Percentiles rank a stretch among this genome's conserved stretches.
Conservation (phyloP, 2,113 vertebrate species). For the Lasiurus borealis region DNA sequence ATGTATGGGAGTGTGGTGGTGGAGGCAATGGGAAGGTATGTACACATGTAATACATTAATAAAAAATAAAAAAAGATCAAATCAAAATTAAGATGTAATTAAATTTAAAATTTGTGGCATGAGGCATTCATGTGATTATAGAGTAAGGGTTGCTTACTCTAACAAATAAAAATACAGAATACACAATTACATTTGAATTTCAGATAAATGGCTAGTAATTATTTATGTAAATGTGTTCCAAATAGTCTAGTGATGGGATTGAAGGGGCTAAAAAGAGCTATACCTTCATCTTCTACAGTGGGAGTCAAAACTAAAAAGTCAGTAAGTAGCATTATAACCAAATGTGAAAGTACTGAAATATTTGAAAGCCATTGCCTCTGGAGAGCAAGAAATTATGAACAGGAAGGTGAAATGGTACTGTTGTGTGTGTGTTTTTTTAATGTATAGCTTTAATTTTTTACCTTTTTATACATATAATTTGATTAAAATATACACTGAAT, state of each 20-base stretch:
- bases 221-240: background rate
- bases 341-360: background rate
- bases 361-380: background rate
- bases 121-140: background rate
- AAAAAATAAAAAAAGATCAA: background rate
- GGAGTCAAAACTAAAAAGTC: conserved; percentile 28
- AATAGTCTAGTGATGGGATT: background rate
- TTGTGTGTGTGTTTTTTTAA: background rate
- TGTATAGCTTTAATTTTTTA: background rate
- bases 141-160: background rate
- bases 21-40: no score
- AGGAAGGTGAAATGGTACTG: background rate
- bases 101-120: background rate
- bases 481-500: conserved; percentile 12
- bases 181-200: background rate
- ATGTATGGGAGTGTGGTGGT: no score
- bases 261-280: background rate
- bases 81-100: conserved; percentile 11
- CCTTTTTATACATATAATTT: background rate
- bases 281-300: background rate
- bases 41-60: no score
- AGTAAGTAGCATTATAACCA: background rate
- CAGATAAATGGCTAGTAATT: conserved; percentile 5
- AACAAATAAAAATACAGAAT: conserved; percentile 18
- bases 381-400: background rate